Conservation (phyloP, 2,888 invertebrate species). For the Eudasyphora cyanicolor region DNA sequence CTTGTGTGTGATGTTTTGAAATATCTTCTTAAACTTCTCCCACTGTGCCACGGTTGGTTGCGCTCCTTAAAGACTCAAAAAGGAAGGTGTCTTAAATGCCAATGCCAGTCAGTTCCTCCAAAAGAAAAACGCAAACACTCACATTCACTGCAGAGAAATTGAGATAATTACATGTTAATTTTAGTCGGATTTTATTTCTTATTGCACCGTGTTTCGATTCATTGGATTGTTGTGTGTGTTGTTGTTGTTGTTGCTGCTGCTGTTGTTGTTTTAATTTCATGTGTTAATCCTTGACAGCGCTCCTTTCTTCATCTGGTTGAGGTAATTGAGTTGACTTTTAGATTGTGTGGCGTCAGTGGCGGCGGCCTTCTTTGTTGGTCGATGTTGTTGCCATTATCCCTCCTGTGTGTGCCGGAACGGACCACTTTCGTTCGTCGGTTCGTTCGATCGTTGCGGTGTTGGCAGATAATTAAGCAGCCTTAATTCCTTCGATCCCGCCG, state of each 20-base stretch:
- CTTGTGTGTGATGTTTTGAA: too few species aligned
- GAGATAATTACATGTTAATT: constrained; percentile 67
- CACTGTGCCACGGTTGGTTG: neutral
- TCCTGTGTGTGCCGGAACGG: constrained; percentile 32
- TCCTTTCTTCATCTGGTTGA: constrained; percentile 47
- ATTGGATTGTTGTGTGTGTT: constrained; percentile 34
- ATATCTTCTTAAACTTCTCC: neutral
- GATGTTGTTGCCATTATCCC: constrained; percentile 30
- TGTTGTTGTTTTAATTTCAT: constrained; percentile 56
- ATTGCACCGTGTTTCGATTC: constrained; percentile 47
- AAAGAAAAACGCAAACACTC: neutral
- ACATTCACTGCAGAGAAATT: constrained; percentile 48
- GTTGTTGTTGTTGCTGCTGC: constrained; percentile 10
- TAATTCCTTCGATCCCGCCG: constrained; percentile 21
- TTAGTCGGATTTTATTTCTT: constrained; percentile 49
- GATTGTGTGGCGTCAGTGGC: constrained; percentile 62
- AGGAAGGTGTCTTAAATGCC: constrained; percentile 56
- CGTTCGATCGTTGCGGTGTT: constrained; percentile 51
- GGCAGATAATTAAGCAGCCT: constrained; percentile 56
- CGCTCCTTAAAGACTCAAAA: constrained; percentile 34
- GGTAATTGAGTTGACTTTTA: constrained; percentile 66
- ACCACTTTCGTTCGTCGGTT: constrained; percentile 38
- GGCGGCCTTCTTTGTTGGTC: constrained; percentile 41
- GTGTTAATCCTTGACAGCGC: constrained; percentile 65
- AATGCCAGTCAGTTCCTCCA: neutral